Evolutionary conservation across 2,113 vertebrate genomes (phyloP).

Genomic region (Sebastes fasciatus): DNA sequence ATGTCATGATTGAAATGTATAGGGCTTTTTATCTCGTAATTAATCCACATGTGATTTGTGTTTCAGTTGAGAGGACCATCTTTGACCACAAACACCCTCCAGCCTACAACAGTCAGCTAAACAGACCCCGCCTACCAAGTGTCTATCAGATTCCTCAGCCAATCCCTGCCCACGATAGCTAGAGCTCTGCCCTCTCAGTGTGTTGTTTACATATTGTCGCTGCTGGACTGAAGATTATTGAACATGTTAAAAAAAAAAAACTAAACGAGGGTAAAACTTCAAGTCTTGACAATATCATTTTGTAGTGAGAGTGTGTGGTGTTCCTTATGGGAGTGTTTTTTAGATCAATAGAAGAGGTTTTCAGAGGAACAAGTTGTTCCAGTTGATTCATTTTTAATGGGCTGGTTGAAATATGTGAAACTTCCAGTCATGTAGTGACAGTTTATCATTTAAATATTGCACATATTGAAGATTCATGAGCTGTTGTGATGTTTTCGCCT

Average conservation of each 20-base stretch:
- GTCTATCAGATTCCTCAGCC: slow-evolving; percentile 56
- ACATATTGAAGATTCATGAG: slow-evolving; percentile 39
- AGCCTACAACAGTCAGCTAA: slow-evolving; percentile 64
- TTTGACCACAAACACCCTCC: slow-evolving; percentile 18
- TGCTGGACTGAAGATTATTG: slow-evolving; percentile 71
- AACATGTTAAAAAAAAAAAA: slow-evolving; percentile 29
- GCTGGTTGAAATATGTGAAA: slow-evolving; percentile 30
- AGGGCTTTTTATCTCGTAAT: not conserved
- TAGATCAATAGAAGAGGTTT: slow-evolving; percentile 37
- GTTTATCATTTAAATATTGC: slow-evolving; percentile 47
- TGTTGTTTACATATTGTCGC: slow-evolving; percentile 83
- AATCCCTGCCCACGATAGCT: slow-evolving; percentile 52
- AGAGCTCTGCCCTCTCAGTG: slow-evolving; percentile 75
- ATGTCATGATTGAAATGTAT: not conserved
- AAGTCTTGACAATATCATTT: slow-evolving; percentile 60
- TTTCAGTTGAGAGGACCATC: slow-evolving; percentile 72
- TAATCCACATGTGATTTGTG: not conserved
- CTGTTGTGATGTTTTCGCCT: slow-evolving; percentile 51
- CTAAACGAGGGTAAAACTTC: not conserved
- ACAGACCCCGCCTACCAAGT: slow-evolving; percentile 51
- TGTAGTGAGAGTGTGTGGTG: slow-evolving; percentile 63
- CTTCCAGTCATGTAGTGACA: slow-evolving; percentile 50
- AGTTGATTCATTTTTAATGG: not conserved
- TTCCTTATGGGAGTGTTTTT: slow-evolving; percentile 58
- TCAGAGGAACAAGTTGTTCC: slow-evolving; percentile 10